Conservation (phyloP, 1,140 invertebrate species). For the Drosophila sproati region DNA sequence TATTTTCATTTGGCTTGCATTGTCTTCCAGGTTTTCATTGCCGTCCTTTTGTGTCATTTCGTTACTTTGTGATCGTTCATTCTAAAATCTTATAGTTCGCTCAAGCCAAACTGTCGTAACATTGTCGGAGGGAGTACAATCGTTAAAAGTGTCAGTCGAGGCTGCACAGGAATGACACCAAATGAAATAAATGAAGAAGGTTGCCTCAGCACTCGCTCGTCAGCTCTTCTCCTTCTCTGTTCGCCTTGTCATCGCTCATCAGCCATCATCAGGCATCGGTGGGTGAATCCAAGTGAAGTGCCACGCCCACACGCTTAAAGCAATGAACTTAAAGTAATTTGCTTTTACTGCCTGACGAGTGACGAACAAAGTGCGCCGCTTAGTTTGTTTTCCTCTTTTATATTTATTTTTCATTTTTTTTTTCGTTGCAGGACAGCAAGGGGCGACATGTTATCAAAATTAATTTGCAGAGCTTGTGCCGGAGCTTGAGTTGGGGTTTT, state of each 20-base stretch:
- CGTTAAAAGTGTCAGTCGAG: not conserved
- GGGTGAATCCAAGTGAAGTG: constrained; percentile 6
- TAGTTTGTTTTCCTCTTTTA: constrained; percentile 32
- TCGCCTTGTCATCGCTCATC: constrained; percentile 34
- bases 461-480: constrained; percentile 55
- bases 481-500: constrained; percentile 1
- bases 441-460: constrained; percentile 67
- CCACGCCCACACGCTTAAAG: constrained; percentile 65
- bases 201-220: constrained; percentile 2
- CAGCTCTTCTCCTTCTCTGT: not conserved
- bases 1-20: too few species aligned
- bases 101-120: not conserved
- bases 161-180: constrained; percentile 20
- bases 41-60: not conserved
- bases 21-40: not conserved
- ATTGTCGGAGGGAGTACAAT: not conserved
- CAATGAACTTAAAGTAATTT: constrained; percentile 83
- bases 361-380: constrained; percentile 71
- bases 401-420: constrained; percentile 44
- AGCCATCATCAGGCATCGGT: constrained; percentile 45
- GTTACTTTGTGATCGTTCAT: not conserved
- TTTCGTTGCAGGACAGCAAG: not conserved
- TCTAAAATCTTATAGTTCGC: not conserved
- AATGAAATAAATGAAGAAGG: constrained; percentile 66
- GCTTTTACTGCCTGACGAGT: constrained; percentile 79